Conservation (phyloP, 2,888 invertebrate genomes). For the Lydus trimaculatus region DNA sequence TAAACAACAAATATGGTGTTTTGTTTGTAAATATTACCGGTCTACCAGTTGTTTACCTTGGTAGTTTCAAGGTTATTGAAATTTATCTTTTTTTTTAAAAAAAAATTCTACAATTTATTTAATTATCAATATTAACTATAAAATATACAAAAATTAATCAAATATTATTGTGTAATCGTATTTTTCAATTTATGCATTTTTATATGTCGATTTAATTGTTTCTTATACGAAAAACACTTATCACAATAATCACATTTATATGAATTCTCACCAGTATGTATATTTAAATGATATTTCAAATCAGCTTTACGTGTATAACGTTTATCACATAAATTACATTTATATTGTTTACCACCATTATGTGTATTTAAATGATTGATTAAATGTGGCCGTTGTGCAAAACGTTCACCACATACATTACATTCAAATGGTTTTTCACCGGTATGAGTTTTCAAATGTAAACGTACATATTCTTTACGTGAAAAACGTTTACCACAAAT, state of each 20-base stretch:
- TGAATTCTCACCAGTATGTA: background rate
- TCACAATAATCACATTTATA: background rate
- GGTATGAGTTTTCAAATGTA: background rate
- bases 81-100: too few species aligned
- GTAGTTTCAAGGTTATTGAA: too few species aligned
- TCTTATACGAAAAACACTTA: background rate
- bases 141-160: background rate
- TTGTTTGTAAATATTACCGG: too few species aligned
- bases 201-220: background rate
- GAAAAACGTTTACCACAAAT: background rate
- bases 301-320: background rate
- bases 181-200: background rate
- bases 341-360: background rate
- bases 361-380: background rate
- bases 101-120: too few species aligned
- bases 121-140: background rate
- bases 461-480: background rate
- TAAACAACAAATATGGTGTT: too few species aligned
- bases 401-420: background rate
- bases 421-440: background rate
- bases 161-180: background rate
- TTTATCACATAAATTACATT: background rate
- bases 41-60: too few species aligned
- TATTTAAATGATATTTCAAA: conserved; percentile 1
- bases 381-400: conserved; percentile 2